phyloP scores from a whole-genome alignment of 2,113 vertebrate genomes.

The Jacana jacana region DNA sequence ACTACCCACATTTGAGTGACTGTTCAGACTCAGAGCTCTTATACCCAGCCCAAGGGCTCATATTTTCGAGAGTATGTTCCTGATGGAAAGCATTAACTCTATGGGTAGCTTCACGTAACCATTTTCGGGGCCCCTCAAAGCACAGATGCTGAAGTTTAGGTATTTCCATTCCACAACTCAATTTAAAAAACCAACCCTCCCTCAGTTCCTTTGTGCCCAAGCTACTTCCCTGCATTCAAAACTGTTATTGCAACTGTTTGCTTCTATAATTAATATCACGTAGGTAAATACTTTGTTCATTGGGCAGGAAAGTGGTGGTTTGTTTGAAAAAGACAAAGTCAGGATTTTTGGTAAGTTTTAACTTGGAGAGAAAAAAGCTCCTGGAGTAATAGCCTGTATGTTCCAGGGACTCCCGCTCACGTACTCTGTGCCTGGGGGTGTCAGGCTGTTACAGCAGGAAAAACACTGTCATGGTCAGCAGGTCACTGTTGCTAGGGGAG shows the following conservation, averaged over 20 bases:
- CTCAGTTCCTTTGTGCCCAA: not conserved
- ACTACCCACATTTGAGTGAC: not conserved
- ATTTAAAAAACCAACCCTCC: not conserved
- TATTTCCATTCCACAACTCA: not conserved
- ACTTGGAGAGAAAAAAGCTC: not conserved
- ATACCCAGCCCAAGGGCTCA: not conserved
- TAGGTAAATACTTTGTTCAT: not conserved
- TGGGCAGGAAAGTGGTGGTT: not conserved
- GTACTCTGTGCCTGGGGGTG: not conserved
- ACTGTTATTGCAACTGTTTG: not conserved
- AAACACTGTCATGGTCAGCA: not conserved
- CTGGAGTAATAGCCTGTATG: not conserved
- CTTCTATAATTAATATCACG: not conserved
- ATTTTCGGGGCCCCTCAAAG: not conserved
- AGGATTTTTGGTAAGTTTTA: not conserved
- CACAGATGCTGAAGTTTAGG: not conserved
- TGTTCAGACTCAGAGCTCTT: not conserved
- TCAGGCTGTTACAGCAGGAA: not conserved
- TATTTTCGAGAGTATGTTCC: not conserved
- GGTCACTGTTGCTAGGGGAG: not conserved
- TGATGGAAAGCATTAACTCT: not conserved
- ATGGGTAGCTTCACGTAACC: not conserved
- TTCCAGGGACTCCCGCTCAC: not conserved
- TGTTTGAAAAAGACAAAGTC: not conserved
- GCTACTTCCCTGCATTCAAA: not conserved